Conservation (phyloP, 2,888 invertebrate genomes). For the Pseudeuparius sepicola region DNA sequence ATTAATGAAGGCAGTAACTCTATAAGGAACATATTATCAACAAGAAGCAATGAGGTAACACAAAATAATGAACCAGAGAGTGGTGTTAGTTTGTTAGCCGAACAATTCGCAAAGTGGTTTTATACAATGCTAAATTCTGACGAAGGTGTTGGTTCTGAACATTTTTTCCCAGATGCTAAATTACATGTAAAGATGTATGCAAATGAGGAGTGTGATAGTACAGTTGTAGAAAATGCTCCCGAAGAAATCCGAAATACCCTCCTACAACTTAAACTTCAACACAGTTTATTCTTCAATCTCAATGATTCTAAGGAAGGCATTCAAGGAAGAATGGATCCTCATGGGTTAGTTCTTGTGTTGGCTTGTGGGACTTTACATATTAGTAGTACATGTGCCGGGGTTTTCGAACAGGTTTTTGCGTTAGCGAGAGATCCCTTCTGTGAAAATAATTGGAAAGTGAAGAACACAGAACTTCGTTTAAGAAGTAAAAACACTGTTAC, state of each 20-base stretch:
- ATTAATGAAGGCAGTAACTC: constrained; percentile 3
- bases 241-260: constrained; percentile 36
- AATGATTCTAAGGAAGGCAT: constrained; percentile 48
- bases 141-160: constrained; percentile 38
- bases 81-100: constrained; percentile 40
- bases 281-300: constrained; percentile 49
- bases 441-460: constrained; percentile 60
- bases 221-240: constrained; percentile 31
- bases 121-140: constrained; percentile 40
- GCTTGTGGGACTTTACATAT: constrained; percentile 55
- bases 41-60: constrained; percentile 6
- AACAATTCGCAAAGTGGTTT: constrained; percentile 51
- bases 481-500: constrained; percentile 32
- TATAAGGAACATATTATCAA: constrained; percentile 3
- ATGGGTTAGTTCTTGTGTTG: constrained; percentile 51
- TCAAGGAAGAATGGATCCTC: constrained; percentile 47
- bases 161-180: constrained; percentile 47
- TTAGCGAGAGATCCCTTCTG: constrained; percentile 50
- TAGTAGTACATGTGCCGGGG: constrained; percentile 43
- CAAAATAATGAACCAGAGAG: constrained; percentile 12
- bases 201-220: constrained; percentile 25
- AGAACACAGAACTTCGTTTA: constrained; percentile 44
- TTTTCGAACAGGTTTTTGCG: constrained; percentile 57
- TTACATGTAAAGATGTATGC: constrained; percentile 33
- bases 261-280: constrained; percentile 35